Evolutionary conservation across 2,888 invertebrate species (phyloP), one percentile per base, ranked within the genome.

Genomic region (Andrena fulva): DNA sequence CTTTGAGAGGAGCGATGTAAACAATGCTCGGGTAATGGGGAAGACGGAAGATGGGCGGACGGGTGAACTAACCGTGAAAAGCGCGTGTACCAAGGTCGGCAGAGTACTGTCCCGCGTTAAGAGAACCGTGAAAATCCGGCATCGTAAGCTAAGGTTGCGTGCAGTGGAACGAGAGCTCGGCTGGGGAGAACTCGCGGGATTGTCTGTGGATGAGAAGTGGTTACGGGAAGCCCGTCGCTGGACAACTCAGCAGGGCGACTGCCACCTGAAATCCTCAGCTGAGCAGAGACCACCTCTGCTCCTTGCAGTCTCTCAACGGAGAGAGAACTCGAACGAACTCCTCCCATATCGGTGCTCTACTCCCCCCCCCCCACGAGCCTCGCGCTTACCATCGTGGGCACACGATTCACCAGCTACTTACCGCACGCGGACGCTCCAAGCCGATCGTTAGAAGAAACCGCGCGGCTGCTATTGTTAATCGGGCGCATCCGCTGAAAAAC

Each of bases 231-330:
- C 87, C 90, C 89, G 87, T 89, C 89, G 89, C 87, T 91, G 91
- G 90, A 86, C 90, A 88, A 89, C 90, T 90, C 91, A 85, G 87
- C 90, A 86, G 91, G 91, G 90, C 90, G 89, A 91, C 91, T 91
- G 91, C 91, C 92, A 92, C 90, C 89, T 89, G 92, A 91, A 89
- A 89, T 89, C 88, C 81, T 89, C 89, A 87, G 89, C 86, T 90
- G 89, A 87, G 91, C 88, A 87, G 87, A 92, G 87, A 89, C 91
- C 91, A 89, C 90, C 89, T 89, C 88, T 89, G 89, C 89, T 87
- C 83, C 89, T 87, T 87, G 85, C 88, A 86, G 86, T 86, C 87
- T 86, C 86, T 82, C 77, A 66, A 82, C 78, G 75, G 84, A 84
- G 85, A 87, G 87, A 82, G 80, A 82, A 89, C 86, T 86, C 85